Evolutionary conservation across 2,888 invertebrate species (phyloP), one percentile per base, ranked within the genome.

Genomic region (Drosophila meridionalis): DNA sequence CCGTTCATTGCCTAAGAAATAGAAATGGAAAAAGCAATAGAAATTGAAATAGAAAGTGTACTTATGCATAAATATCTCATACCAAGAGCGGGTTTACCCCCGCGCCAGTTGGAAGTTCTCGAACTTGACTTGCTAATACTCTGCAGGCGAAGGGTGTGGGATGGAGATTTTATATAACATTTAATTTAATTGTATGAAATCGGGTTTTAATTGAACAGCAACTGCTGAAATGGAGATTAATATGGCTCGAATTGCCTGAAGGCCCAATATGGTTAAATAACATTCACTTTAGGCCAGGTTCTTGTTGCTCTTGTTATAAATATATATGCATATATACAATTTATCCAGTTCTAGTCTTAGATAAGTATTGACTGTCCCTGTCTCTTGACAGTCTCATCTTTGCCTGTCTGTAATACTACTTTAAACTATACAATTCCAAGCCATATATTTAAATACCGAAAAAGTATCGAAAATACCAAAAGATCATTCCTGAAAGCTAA

Each of bases 1-100:
- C 76, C 83, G 83, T 74, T 75, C 58, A 68, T 61, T 68, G 69
- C 78, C 75, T 53, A 74, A 80, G 73, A 81, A 84, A 81, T 76
- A 52, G 69, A 65, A 76, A 50, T 72, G 40, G 74, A 81, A 84
- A 83, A 70, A 14, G 74, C 73, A 84, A 77, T 70, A 75, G 73
- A 81, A 83, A 79, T 76, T 56, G 71, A 62, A 74, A 52, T 73
- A 67, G 73, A 64, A 76, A 50, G 50, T 72, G 47, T 65, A 64
- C 66, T 71, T 76, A 81, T 74, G 69, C 57, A 74, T 69, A 52
- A 69, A 75, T 75, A 73, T 74, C 63, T 73, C 42, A 56, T 57
- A 14, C 42, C 50, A 8, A 28, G 38, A 14, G 28, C 3, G 14
- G 20, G 28, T n/a, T 32, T 34, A 12, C 28, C 4, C 36, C 26